Base-by-base conservation (phyloP, 2,113 vertebrate genomes). In the Apodemus sylvaticus region DNA sequence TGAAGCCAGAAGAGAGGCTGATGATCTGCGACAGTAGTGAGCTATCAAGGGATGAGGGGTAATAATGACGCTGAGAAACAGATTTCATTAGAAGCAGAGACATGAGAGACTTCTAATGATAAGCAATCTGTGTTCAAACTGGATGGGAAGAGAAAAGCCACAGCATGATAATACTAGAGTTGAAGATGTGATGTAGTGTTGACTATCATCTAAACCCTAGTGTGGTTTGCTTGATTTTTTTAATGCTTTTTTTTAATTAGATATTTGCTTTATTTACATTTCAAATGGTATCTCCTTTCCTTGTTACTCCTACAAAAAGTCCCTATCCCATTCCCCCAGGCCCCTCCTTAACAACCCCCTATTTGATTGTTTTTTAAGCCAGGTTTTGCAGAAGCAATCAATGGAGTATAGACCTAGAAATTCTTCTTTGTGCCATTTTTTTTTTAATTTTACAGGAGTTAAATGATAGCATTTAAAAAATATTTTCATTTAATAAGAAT, bases 11-110 rank as follows among this genome's bases (percentile, higher is more conserved):
- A 95, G 55, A 96, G 62, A 62, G 82, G 68, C 68, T 97, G 97
- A 98, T 96, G 97, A 97, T 93, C 94, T 97, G 95, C 94, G 94
- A 96, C 86, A 93, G 95, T 45, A 95, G 95, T 64, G 93, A 94
- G 76, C 82, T 97, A 96, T 53, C 97, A 89, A 71, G 96, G 96
- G 97, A 96, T 79, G 48, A 60, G 34, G 73, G 29, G 34, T 13
- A 70, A 83, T 97, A 94, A 97, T 89, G 97, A 89, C 66, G 51
- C 55, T 5, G 89, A 96, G 83, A 77, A 97, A 91, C 93, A 96
- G 96, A 93, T 92, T 95, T 95, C 96, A 89, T 97, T 97, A 97
- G 29, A 96, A 95, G 19, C 53, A n/a, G 85, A 79, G 62, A 90
- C 76, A 91, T 34, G 53, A 95, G 95, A 86, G 83, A 70, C 90